phyloP scores from a whole-genome alignment of 2,113 vertebrate genomes.

The Scartelaos histophorus region DNA sequence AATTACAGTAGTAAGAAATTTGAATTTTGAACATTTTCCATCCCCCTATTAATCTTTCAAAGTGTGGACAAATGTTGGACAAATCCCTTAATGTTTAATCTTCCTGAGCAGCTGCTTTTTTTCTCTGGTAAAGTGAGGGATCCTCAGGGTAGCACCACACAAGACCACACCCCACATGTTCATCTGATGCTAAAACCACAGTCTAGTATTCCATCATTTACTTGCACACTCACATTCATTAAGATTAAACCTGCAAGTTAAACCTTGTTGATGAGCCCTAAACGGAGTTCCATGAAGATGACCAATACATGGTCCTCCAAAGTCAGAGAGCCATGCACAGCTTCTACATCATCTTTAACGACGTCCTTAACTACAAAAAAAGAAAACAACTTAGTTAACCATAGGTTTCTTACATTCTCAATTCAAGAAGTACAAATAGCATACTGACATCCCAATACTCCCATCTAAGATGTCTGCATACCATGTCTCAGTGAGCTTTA shows the following conservation, averaged over 20 bases:
- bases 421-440: neutral
- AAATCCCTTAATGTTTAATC: conserved; percentile 6
- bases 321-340: too few relatives aligned
- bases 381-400: neutral
- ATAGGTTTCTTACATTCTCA: neutral
- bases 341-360: too few relatives aligned
- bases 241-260: neutral
- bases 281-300: neutral
- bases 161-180: too few relatives aligned
- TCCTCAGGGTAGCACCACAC: neutral
- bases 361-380: too few relatives aligned
- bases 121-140: neutral
- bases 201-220: neutral
- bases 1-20: conserved; percentile 8
- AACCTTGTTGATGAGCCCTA: neutral
- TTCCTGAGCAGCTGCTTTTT: neutral
- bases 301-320: neutral
- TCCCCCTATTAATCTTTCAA: neutral
- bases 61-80: conserved; percentile 10
- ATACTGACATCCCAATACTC: neutral
- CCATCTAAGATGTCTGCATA: neutral
- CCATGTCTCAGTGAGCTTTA: neutral
- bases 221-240: neutral
- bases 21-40: conserved; percentile 2
- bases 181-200: neutral